These are phyloP conservation scores for Drosophila ezoana DNA, from an alignment of 2,888 invertebrate genomes.

Conservation along the genomic window DNA sequence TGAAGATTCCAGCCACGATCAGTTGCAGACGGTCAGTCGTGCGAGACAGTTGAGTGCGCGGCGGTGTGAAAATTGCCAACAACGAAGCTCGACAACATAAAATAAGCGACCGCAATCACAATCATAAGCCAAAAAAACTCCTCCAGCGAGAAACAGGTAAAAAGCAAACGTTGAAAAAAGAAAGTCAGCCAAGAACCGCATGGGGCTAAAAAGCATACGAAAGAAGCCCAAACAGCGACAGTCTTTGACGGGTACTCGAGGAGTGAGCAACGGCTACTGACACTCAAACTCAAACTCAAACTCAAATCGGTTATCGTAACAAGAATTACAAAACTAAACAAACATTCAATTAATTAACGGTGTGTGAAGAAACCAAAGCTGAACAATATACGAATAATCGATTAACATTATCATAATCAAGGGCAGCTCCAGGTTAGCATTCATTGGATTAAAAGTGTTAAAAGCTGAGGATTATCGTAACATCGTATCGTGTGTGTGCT, in stretches of 20 bases:
- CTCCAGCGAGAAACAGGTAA: slow-evolving; percentile 70
- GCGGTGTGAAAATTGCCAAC: slow-evolving; percentile 73
- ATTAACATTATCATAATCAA: slow-evolving; percentile 35
- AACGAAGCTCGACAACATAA: slow-evolving; percentile 57
- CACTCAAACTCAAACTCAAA: slow-evolving; percentile 15
- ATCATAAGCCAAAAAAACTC: slow-evolving; percentile 58
- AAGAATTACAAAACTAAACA: slow-evolving; percentile 24
- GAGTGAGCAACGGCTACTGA: slow-evolving; percentile 63
- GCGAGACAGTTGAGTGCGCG: slow-evolving; percentile 82
- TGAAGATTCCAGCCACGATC: slow-evolving; percentile 77
- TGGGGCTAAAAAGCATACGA: slow-evolving; percentile 78
- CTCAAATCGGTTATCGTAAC: slow-evolving; percentile 48
- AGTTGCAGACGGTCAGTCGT: slow-evolving; percentile 83
- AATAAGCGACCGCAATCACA: slow-evolving; percentile 56
- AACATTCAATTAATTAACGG: slow-evolving; percentile 28
- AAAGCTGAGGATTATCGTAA: slow-evolving; percentile 52
- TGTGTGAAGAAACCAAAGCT: slow-evolving; percentile 47
- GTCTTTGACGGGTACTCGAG: slow-evolving; percentile 79
- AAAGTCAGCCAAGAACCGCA: slow-evolving; percentile 71
- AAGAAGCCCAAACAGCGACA: slow-evolving; percentile 79
- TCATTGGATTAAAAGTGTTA: slow-evolving; percentile 61
- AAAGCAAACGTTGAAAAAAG: slow-evolving; percentile 60
- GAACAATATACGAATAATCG: slow-evolving; percentile 34
- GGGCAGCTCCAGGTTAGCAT: slow-evolving; percentile 52
- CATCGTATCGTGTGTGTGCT: slow-evolving; percentile 45